Evolutionary conservation across 2,797 vertebrate genomes (phyloP).

Genomic region (Malurus leucopterus): DNA sequence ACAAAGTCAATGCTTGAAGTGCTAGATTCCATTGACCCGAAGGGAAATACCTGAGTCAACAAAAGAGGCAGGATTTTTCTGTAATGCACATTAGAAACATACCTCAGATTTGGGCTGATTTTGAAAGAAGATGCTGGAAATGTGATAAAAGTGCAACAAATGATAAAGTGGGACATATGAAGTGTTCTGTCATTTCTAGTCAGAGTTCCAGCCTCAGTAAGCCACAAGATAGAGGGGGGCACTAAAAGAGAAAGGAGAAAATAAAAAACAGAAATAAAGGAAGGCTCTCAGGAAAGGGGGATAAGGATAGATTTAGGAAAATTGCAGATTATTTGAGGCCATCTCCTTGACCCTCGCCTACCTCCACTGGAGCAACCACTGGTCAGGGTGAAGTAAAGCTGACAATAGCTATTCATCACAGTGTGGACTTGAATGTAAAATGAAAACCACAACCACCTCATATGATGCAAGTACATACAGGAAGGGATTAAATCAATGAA

Average conservation of each 20-base stretch:
- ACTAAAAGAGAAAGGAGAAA: background rate
- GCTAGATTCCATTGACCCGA: background rate
- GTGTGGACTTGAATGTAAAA: constrained; percentile 63
- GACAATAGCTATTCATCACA: constrained; percentile 68
- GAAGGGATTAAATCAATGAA: constrained; percentile 69
- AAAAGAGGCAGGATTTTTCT: background rate
- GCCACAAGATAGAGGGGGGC: background rate
- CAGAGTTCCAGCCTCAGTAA: background rate
- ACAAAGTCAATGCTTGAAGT: background rate
- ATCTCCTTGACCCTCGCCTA: constrained; percentile 11
- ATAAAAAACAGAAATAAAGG: background rate
- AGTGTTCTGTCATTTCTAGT: constrained; percentile 22
- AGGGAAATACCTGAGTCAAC: background rate
- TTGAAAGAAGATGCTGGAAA: constrained; percentile 11
- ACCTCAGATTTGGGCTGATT: background rate
- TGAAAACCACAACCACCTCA: constrained; percentile 64
- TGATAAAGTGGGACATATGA: background rate
- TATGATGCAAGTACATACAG: constrained; percentile 46
- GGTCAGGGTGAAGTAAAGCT: constrained; percentile 57
- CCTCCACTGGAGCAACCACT: constrained; percentile 31
- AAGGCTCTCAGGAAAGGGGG: background rate
- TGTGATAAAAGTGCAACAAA: constrained; percentile 4
- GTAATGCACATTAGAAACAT: background rate
- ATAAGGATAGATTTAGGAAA: background rate
- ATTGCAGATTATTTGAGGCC: constrained; percentile 17